Percentiles rank a stretch among this genome's conserved stretches.
Evolutionary conservation across 1,140 invertebrate species (phyloP).

Genomic region (Cepaea nemoralis): DNA sequence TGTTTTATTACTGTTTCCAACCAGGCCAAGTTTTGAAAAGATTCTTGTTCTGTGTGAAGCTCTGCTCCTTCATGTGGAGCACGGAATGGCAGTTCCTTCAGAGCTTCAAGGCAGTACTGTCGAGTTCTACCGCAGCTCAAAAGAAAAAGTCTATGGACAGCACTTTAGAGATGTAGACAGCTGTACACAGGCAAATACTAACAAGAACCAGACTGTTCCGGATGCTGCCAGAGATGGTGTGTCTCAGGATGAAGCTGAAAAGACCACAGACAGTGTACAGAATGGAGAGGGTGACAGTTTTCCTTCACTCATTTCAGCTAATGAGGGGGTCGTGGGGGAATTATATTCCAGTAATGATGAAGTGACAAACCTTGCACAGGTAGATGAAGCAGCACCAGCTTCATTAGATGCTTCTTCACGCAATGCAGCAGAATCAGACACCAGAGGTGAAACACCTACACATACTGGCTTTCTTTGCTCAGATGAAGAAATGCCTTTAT

Average conservation of each 20-base stretch:
- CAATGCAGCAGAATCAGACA: neutral
- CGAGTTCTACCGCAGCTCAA: slow-evolving; percentile 51
- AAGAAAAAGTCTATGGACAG: slow-evolving; percentile 43
- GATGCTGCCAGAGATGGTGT: neutral
- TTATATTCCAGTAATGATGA: neutral
- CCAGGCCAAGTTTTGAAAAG: slow-evolving; percentile 64
- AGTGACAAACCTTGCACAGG: neutral
- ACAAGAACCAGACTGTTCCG: neutral
- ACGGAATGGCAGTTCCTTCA: slow-evolving; percentile 52
- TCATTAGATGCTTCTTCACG: neutral
- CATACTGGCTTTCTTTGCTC: neutral
- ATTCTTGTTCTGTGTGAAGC: slow-evolving; percentile 59
- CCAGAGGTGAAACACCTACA: too few species aligned
- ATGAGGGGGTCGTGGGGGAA: neutral
- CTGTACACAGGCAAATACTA: slow-evolving; percentile 13
- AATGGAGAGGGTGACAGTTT: neutral
- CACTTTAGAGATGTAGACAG: slow-evolving; percentile 38
- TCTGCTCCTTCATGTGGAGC: slow-evolving; percentile 59
- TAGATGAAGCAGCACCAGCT: neutral
- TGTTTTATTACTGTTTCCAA: too few species aligned
- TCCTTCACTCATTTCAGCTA: neutral
- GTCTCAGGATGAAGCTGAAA: neutral
- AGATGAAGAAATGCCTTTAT: neutral
- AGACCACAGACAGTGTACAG: neutral
- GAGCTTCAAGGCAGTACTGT: slow-evolving; percentile 62